Base-by-base conservation (phyloP, 2,888 invertebrate genomes). In the Clunio marinus region DNA sequence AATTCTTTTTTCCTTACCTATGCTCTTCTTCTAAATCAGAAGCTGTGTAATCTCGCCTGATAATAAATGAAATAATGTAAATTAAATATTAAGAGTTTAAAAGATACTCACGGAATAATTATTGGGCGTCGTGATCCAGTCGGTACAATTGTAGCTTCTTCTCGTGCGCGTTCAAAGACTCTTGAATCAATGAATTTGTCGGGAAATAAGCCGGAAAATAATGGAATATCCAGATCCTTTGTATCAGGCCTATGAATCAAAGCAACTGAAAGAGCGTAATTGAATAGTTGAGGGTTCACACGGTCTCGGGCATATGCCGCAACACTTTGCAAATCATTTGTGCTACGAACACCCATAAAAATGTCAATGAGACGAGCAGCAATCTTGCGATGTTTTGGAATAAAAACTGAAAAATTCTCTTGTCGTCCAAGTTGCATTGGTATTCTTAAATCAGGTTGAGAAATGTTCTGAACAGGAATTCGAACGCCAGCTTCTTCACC, bases 1-100 rank as follows among this genome's bases (percentile, higher is more conserved):
- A 57, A n/a, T n/a, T 24, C 13, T 25, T 25, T 25, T 8, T 57
- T 24, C 88, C 87, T 66, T 88, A 78, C 20, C 88, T 83, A 78
- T 93, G 91, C 74, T 93, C 93, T 0, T 85, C 86, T 72, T 93
- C 91, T 22, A 82, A 71, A 70, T 86, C 83, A 0, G 87, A 84
- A 0, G 91, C 92, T 0, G 92, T 89, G 76, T 87, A 91, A 79
- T 90, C 88, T 27, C 59, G 28, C 10, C n/a, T n/a, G n/a, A n/a
- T n/a, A n/a, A n/a, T n/a, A n/a, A n/a, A n/a, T n/a, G n/a, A n/a
- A n/a, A n/a, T n/a, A n/a, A n/a, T 25, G 77, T 74, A 0, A 88
- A 87, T 70, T 88, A 84, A 66, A 81, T 82, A 27, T 88, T 81
- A 0, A 88, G 87, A 73, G 81, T 78, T 87, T 87, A 77, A 32